phyloP scores from a whole-genome alignment of 2,113 vertebrate genomes.

The Lophotis ruficrista region DNA sequence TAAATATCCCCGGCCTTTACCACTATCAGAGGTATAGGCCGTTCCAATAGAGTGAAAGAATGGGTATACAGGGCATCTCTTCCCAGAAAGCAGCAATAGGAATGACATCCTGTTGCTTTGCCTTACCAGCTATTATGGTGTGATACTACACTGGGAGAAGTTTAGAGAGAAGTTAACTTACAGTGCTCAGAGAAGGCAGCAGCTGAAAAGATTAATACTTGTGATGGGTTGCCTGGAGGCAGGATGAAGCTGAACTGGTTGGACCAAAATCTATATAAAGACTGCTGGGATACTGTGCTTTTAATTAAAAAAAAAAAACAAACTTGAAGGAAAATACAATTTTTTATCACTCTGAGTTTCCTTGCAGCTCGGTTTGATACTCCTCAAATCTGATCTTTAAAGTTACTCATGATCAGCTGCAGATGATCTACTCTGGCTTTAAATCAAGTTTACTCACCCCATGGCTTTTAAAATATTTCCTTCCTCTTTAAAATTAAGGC shows the following conservation, averaged over 20 bases:
- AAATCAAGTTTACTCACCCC: not conserved
- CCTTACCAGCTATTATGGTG: not conserved
- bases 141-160: not conserved
- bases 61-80: not conserved
- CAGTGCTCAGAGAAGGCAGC: not conserved
- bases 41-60: not conserved
- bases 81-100: not conserved
- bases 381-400: not conserved
- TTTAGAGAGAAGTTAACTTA: not conserved
- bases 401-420: not conserved
- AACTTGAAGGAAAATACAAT: not conserved
- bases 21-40: not conserved
- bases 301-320: conserved; percentile 24
- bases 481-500: not conserved
- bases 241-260: not conserved
- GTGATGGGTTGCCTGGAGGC: not conserved
- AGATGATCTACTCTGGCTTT: not conserved
- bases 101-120: not conserved
- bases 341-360: not conserved
- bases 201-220: conserved; percentile 4
- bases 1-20: not conserved
- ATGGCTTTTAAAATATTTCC: not conserved
- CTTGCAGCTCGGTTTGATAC: not conserved
- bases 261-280: not conserved
- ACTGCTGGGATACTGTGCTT: not conserved